phyloP scores from a whole-genome alignment of 2,113 vertebrate genomes.

The Cavia porcellus region DNA sequence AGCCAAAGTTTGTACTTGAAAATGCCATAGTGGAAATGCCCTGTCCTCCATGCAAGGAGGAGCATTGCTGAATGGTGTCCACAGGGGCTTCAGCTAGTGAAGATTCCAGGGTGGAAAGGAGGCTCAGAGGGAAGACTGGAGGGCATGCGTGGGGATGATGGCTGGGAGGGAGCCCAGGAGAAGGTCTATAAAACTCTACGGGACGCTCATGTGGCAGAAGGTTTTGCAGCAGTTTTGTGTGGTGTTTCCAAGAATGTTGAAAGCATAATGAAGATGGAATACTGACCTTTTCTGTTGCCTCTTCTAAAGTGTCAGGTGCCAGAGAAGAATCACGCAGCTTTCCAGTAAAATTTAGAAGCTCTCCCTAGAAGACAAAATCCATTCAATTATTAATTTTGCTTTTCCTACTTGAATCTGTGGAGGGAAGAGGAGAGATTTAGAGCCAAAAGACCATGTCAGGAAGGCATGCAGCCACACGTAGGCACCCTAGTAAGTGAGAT shows the following conservation, averaged over 20 bases:
- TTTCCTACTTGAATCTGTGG: background rate
- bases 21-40: background rate
- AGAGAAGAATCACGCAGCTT: background rate
- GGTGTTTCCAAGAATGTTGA: background rate
- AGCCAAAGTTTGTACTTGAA: background rate
- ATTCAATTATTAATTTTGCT: background rate
- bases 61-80: background rate
- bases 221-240: background rate
- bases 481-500: fast-evolving
- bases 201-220: background rate
- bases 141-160: fast-evolving
- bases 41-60: background rate
- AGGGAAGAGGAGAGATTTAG: background rate
- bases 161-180: background rate
- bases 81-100: background rate
- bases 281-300: background rate
- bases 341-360: background rate
- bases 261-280: background rate
- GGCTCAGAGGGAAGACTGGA: background rate
- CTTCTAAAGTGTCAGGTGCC: background rate
- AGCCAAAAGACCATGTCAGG: background rate
- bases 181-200: background rate
- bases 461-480: background rate
- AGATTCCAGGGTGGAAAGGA: too few relatives aligned
- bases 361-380: background rate